Evolutionary conservation across 2,888 invertebrate genomes (phyloP).

Genomic region (Mesorhabditis sp.): DNA sequence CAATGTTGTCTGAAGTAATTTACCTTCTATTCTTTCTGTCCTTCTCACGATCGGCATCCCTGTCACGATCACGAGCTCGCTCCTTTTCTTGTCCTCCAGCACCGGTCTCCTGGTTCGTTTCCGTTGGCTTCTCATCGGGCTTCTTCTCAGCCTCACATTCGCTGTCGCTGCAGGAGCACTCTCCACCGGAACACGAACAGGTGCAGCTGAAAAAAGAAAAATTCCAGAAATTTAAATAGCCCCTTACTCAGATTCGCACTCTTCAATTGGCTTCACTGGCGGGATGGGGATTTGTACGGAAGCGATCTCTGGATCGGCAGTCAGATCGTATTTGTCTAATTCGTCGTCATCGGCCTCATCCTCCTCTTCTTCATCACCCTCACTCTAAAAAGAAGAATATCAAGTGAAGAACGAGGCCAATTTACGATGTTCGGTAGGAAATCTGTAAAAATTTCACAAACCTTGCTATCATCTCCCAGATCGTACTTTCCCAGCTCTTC

Average conservation of each 20-base stretch:
- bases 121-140: conserved; percentile 18
- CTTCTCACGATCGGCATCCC: conserved; percentile 12
- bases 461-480: conserved; percentile 15
- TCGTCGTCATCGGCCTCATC: conserved; percentile 12
- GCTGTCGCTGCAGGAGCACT: conserved; percentile 52
- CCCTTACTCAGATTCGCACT: background rate
- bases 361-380: conserved; percentile 3
- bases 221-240: background rate
- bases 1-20: background rate
- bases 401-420: too few species aligned
- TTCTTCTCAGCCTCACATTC: conserved; percentile 34
- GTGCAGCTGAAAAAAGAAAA: conserved; percentile 42
- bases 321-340: conserved; percentile 26
- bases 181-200: conserved; percentile 55
- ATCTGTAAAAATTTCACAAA: background rate
- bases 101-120: conserved; percentile 13
- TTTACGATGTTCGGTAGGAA: too few species aligned
- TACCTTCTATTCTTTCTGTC: conserved; percentile 11
- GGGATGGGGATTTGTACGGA: background rate
- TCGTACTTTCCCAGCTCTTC: conserved; percentile 52
- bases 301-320: conserved; percentile 46
- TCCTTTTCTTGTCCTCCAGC: conserved; percentile 7
- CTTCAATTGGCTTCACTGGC: background rate
- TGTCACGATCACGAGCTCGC: background rate
- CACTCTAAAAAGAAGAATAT: too few species aligned